Evolutionary conservation across 2,888 invertebrate species (phyloP).

Genomic region (Agriopis leucophaearia): DNA sequence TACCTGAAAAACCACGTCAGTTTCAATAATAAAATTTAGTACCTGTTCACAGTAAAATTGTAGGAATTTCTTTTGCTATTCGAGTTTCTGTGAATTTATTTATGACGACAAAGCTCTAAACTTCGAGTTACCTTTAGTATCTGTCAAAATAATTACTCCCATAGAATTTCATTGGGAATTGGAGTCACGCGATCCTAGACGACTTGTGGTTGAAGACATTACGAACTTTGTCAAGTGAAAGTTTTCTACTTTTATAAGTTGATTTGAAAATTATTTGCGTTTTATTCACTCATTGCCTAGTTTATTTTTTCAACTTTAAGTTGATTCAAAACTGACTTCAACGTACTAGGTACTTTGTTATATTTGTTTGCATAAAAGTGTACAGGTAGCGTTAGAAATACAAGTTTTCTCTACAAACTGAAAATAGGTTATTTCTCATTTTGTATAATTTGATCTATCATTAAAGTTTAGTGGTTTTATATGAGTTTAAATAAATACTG

Average conservation of each 20-base stretch:
- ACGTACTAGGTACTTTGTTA: neutral
- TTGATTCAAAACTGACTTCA: neutral
- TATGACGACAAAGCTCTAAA: conserved; percentile 9
- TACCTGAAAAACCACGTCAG: no score
- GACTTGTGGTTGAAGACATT: conserved; percentile 23
- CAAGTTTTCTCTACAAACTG: neutral
- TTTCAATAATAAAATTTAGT: no score
- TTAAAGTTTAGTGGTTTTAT: no score
- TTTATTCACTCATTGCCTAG: neutral
- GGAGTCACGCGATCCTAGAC: conserved; percentile 21
- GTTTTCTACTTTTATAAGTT: conserved; percentile 8
- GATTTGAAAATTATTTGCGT: conserved; percentile 1
- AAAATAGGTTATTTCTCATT: neutral
- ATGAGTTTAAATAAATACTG: no score
- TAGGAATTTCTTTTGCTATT: neutral
- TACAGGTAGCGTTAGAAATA: neutral
- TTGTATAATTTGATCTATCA: neutral
- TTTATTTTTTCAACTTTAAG: conserved; percentile 7
- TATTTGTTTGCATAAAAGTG: neutral
- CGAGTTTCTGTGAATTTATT: neutral
- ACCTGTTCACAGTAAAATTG: conserved; percentile 12
- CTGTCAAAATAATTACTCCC: conserved; percentile 36
- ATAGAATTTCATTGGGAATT: conserved; percentile 16
- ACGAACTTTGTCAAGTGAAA: conserved; percentile 16
- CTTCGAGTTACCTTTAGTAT: neutral